Percentiles rank a stretch among this genome's conserved stretches.
phyloP scores from a whole-genome alignment of 2,797 vertebrate genomes.

The Coregonus sp. region DNA sequence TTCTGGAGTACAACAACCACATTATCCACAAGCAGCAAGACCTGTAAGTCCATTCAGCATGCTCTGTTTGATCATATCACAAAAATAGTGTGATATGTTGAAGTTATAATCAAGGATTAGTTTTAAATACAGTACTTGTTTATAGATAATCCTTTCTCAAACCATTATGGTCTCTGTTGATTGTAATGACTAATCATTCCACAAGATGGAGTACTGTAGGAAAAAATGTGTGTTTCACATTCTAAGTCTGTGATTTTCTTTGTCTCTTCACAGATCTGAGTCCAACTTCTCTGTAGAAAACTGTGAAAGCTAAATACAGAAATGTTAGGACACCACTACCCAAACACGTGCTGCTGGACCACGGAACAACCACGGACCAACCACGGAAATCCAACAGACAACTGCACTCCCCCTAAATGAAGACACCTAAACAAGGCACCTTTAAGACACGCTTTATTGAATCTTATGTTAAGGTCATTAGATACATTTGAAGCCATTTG shows the following conservation, averaged over 20 bases:
- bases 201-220: background rate
- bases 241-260: background rate
- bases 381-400: background rate
- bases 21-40: constrained; percentile 67
- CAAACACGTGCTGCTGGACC: background rate
- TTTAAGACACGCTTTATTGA: no score
- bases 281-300: constrained; percentile 74
- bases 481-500: no score
- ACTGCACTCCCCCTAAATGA: background rate
- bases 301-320: constrained; percentile 47
- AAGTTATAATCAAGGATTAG: background rate
- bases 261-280: constrained; percentile 62
- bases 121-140: background rate
- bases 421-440: no score
- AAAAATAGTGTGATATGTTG: background rate
- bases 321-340: background rate
- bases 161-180: background rate
- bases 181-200: background rate
- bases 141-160: background rate
- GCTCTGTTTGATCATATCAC: background rate
- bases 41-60: constrained; percentile 51
- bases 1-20: constrained; percentile 78
- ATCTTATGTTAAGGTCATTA: no score
- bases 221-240: background rate
- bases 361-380: background rate